A percentile compares a stretch with the other conserved stretches of the same genome.
Evolutionary conservation across 2,888 invertebrate genomes (phyloP).

Genomic region (Poecilus cupreus): DNA sequence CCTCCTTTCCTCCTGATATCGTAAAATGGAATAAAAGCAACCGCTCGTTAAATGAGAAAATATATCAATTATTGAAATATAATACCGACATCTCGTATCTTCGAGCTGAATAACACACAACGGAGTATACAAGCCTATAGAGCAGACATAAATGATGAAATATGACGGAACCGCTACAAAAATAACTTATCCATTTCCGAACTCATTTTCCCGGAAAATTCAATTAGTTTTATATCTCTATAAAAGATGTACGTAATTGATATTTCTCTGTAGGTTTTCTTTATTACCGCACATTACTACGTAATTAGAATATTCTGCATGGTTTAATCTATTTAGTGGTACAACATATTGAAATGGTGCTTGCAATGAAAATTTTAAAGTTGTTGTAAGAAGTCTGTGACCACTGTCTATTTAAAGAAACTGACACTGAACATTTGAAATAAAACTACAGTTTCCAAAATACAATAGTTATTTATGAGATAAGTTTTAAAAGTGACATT

Average conservation of each 20-base stretch:
- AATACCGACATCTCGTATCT: slow-evolving; percentile 18
- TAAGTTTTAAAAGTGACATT: too few relatives aligned
- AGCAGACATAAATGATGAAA: slow-evolving; percentile 37
- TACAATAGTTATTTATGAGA: too few relatives aligned
- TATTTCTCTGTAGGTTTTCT: too few relatives aligned
- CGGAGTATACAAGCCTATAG: neutral
- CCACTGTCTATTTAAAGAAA: too few relatives aligned
- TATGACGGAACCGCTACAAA: slow-evolving; percentile 2
- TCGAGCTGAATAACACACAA: neutral
- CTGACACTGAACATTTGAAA: too few relatives aligned
- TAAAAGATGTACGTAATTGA: neutral
- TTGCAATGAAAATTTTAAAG: too few relatives aligned
- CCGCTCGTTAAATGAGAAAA: slow-evolving; percentile 28
- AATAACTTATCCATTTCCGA: slow-evolving; percentile 31
- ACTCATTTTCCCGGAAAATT: slow-evolving; percentile 26
- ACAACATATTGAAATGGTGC: too few relatives aligned
- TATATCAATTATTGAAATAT: slow-evolving; percentile 43
- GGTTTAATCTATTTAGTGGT: too few relatives aligned
- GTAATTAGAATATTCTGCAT: too few relatives aligned
- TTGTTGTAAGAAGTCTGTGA: too few relatives aligned
- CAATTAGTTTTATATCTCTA: slow-evolving; percentile 27
- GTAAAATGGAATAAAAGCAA: slow-evolving; percentile 16
- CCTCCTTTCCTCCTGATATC: neutral
- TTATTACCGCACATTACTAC: too few relatives aligned
- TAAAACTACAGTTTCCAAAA: too few relatives aligned